Evolutionary conservation across 2,888 invertebrate genomes (phyloP).

Genomic region (Parthenolecanium corni): DNA sequence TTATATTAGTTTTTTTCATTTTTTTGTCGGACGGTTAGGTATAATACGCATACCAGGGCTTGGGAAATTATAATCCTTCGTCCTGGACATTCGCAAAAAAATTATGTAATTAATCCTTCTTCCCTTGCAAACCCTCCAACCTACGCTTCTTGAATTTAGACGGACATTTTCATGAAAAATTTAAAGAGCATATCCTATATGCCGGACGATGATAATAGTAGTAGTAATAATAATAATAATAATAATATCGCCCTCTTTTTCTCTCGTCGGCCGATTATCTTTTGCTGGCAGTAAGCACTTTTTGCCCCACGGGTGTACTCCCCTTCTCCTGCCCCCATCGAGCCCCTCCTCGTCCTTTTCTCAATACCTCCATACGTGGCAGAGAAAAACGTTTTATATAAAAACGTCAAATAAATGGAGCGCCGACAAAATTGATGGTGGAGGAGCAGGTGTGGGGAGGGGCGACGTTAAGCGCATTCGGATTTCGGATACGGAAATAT

Average conservation of each 20-base stretch:
- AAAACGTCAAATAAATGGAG: no score
- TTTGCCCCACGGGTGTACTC: no score
- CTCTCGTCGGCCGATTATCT: no score
- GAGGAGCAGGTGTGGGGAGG: no score
- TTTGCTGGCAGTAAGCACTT: no score
- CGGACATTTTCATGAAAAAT: conserved; percentile 5
- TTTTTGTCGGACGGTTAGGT: background rate
- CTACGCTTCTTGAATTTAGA: background rate
- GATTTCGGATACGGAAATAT: no score
- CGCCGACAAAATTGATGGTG: no score
- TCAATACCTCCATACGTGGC: no score
- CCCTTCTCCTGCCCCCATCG: no score
- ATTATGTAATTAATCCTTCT: background rate
- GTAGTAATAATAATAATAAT: background rate
- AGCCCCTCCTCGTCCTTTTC: no score
- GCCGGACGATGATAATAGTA: background rate
- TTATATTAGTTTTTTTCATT: background rate
- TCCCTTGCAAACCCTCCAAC: background rate
- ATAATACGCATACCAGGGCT: background rate
- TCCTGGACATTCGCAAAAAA: background rate
- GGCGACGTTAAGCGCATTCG: no score
- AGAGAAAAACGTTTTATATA: no score
- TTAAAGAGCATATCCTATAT: background rate
- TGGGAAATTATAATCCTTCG: background rate
- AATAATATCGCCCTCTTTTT: background rate